These are phyloP conservation scores for Acromyrmex echinatior DNA, from an alignment of 1,140 invertebrate genomes.

Conservation along the genomic window DNA sequence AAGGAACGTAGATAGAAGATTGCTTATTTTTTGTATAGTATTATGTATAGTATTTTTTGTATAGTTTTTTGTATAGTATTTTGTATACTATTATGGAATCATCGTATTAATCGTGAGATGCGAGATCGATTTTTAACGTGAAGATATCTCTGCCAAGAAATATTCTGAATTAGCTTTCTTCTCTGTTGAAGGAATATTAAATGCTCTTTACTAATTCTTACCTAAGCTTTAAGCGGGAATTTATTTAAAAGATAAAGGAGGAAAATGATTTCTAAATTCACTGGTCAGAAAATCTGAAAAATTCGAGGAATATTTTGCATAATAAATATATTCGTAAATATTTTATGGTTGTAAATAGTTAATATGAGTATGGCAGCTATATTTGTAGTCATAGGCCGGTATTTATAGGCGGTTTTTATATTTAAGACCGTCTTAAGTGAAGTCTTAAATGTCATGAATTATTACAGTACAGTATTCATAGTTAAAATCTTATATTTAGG, in stretches of 20 bases:
- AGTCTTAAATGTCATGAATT: too few species aligned
- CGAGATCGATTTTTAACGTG: not conserved
- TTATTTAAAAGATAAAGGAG: not conserved
- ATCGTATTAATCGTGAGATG: constrained; percentile 17
- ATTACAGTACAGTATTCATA: too few species aligned
- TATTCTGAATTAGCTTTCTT: not conserved
- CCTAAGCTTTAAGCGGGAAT: not conserved
- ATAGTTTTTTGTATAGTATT: too few species aligned
- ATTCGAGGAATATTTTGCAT: not conserved
- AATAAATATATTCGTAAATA: not conserved
- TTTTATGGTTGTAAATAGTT: not conserved
- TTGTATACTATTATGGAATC: not conserved
- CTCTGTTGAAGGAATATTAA: not conserved
- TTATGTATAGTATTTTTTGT: too few species aligned
- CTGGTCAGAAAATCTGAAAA: not conserved
- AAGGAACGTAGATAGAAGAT: not conserved
- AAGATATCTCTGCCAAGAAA: not conserved
- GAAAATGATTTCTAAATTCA: not conserved
- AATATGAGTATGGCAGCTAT: not conserved
- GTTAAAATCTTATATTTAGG: too few species aligned
- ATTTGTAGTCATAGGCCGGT: too few species aligned
- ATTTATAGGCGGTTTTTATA: too few species aligned
- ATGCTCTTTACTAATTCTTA: not conserved
- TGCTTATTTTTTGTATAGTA: not conserved
- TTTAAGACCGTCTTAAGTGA: too few species aligned